Conservation (phyloP, 2,888 invertebrate species). For the Drosophila emarginata region DNA sequence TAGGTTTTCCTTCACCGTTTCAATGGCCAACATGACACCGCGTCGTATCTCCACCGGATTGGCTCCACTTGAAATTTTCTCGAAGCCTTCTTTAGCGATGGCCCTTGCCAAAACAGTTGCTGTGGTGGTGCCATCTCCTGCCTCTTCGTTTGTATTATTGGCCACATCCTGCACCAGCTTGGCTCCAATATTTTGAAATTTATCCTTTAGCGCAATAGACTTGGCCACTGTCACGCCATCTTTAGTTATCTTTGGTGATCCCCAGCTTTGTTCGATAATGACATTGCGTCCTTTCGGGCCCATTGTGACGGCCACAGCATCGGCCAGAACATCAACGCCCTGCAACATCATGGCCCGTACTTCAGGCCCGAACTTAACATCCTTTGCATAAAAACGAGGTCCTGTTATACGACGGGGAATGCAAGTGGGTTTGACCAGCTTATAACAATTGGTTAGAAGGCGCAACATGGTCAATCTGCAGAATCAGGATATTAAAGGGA, state of each 20-base stretch:
- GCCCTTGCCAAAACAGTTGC: constrained; percentile 98
- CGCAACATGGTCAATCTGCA: constrained; percentile 43
- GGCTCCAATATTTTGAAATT: constrained; percentile 99
- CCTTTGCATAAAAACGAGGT: constrained; percentile 91
- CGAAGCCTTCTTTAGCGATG: constrained; percentile 99
- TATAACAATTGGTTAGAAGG: constrained; percentile 28
- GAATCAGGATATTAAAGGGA: background rate
- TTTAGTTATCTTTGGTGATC: constrained; percentile 99
- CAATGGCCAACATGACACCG: constrained; percentile 97
- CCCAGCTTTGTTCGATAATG: constrained; percentile 99
- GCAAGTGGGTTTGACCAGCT: constrained; percentile 83
- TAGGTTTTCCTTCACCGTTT: constrained; percentile 92
- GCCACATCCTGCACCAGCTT: constrained; percentile 99
- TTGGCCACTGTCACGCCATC: constrained; percentile 99
- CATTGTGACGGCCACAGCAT: constrained; percentile 99
- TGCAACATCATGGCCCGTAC: constrained; percentile 98
- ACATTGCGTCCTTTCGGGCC: constrained; percentile 99
- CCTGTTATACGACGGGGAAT: constrained; percentile 42
- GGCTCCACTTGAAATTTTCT: constrained; percentile 97
- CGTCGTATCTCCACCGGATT: constrained; percentile 97
- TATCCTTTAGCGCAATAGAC: constrained; percentile 97
- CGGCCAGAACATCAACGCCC: constrained; percentile 97
- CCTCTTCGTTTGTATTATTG: constrained; percentile 99
- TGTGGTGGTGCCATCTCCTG: constrained; percentile 99
- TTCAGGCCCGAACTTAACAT: constrained; percentile 98